Evolutionary conservation across 2,113 vertebrate genomes (phyloP).

Genomic region (Seriola aureovittata): DNA sequence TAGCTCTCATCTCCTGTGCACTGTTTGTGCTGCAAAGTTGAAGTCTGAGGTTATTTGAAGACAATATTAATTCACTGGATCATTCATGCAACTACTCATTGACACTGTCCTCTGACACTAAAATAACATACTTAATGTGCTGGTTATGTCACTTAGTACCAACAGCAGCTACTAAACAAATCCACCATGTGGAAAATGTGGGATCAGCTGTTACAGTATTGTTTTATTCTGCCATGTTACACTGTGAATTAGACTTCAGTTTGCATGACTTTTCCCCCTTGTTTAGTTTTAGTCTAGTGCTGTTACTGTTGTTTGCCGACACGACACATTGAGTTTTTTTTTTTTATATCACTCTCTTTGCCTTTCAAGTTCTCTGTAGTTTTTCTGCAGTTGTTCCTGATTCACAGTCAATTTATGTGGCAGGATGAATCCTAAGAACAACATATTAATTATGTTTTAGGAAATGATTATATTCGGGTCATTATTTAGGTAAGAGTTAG

Average conservation of each 20-base stretch:
- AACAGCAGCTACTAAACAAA: not conserved
- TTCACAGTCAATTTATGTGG: not conserved
- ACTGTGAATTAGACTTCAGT: not conserved
- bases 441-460: not conserved
- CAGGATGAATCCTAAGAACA: not conserved
- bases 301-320: not conserved
- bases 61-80: not conserved
- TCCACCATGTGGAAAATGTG: not conserved
- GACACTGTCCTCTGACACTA: not conserved
- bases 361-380: not conserved
- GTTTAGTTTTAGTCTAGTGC: not conserved
- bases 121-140: not conserved
- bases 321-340: not conserved
- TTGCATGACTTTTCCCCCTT: not conserved
- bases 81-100: not conserved
- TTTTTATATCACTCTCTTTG: not conserved
- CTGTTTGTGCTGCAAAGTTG: not conserved
- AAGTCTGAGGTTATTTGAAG: not conserved
- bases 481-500: conserved; percentile 11
- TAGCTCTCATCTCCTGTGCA: conserved; percentile 7
- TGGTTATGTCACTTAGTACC: not conserved
- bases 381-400: not conserved
- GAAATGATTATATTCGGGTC: not conserved
- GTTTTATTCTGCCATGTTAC: not conserved
- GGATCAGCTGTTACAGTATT: too few relatives aligned